A percentile compares a stretch with the other conserved stretches of the same genome.
Conservation (phyloP, 2,113 vertebrate genomes). For the Ptyas mucosa region DNA sequence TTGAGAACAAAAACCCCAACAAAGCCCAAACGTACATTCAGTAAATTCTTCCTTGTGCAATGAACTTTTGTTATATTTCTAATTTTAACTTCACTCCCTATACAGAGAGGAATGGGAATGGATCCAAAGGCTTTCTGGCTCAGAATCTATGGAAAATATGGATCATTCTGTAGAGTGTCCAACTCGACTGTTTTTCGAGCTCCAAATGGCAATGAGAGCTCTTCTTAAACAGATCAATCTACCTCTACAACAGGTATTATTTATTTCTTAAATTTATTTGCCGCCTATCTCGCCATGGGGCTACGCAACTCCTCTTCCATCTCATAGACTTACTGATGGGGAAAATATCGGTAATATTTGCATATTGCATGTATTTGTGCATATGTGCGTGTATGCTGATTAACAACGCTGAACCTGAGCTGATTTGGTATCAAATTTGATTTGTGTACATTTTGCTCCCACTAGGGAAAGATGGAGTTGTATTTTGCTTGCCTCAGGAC, state of each 20-base stretch:
- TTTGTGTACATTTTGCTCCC: not conserved
- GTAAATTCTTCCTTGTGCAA: constrained; percentile 63
- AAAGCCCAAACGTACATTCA: constrained; percentile 58
- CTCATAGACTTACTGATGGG: constrained; percentile 17
- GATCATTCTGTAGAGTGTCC: constrained; percentile 77
- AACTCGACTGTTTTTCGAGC: constrained; percentile 85
- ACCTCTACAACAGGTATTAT: constrained; percentile 87
- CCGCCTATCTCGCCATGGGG: not conserved
- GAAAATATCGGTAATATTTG: not conserved
- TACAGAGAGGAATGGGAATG: constrained; percentile 97
- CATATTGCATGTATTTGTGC: not conserved
- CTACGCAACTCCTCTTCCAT: constrained; percentile 51
- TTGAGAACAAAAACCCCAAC: constrained; percentile 56
- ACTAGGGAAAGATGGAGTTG: not conserved
- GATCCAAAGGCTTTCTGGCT: constrained; percentile 86
- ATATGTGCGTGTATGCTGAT: not conserved
- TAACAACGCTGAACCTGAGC: not conserved
- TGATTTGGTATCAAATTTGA: not conserved
- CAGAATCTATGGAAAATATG: constrained; percentile 77
- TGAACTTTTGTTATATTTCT: constrained; percentile 77
- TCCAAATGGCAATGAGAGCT: constrained; percentile 87
- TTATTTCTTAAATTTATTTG: not conserved
- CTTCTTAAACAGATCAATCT: constrained; percentile 92
- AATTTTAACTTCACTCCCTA: constrained; percentile 77
- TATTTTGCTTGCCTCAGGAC: not conserved